Evolutionary conservation across 2,113 vertebrate genomes (phyloP), one percentile per base, ranked within the genome.

Genomic region (Ctenodactylus gundi): DNA sequence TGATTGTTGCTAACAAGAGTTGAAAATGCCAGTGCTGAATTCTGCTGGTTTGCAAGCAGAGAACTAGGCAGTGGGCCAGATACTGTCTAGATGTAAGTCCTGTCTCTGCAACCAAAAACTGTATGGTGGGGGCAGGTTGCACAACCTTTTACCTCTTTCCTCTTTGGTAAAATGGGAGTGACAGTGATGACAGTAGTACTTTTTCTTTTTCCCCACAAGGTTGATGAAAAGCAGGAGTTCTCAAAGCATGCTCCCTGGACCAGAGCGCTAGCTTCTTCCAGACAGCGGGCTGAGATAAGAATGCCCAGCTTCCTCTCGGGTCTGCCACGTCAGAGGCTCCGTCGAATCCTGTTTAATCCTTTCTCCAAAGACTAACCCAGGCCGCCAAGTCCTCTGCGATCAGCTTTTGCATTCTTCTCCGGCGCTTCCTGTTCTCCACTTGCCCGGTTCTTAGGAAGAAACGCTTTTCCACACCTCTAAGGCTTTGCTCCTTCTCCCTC

Each of bases 1-100:
- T 93, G 29, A 51, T 85, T 39, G 75, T 65, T 93, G 53, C 39
- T 87, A 67, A 62, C 34, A 86, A 89, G 82, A 44, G 84, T n/a
- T 75, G 55, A 68, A 94, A 96, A 90, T 62, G 36, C 25, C 57
- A 87, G 23, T 65, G 20, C 25, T 94, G 90, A 70, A 70, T 64
- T 88, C 53, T 57, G 57, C 51, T 76, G 46, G 18, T 89, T 89
- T 86, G 44, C 25, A 87, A 64, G 82, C 51, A 64, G n/a, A 68
- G 51, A 88, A 39, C 36, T 13, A 20, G 60, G 53, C 58, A 29
- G 0, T n/a, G 36, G 31, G 51, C 64, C 72, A 85, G 36, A n/a
- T n/a, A 5, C 75, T 57, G 34, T 44, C 41, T 51, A 23, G 14
- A 27, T 7, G 27, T 60, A 41, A 83, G 57, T 49, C n/a, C 58